Conservation (phyloP, 92 coral and sea anemone genomes). For the Phenganax stokvisi region DNA sequence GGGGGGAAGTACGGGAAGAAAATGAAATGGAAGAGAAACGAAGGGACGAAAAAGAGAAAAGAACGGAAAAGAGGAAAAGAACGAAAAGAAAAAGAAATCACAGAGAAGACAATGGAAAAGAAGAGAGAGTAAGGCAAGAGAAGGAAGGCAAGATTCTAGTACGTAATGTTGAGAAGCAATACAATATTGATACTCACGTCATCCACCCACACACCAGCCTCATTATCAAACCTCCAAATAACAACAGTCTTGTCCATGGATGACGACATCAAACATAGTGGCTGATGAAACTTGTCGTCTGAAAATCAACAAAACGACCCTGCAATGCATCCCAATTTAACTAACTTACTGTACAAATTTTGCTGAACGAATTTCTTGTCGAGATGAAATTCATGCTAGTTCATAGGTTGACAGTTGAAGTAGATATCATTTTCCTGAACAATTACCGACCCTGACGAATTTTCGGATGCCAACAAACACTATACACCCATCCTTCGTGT, state of each 20-base stretch:
- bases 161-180: too few species aligned
- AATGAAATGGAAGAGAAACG: too few species aligned
- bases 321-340: neutral
- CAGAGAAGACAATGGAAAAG: too few species aligned
- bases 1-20: too few species aligned
- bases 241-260: slow-evolving; percentile 91
- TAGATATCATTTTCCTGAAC: neutral
- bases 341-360: neutral
- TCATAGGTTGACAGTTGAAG: neutral
- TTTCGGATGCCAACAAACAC: slow-evolving; percentile 85
- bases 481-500: slow-evolving; percentile 89
- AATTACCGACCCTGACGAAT: slow-evolving; percentile 49
- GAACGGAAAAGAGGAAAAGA: too few species aligned
- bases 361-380: neutral
- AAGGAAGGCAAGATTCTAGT: too few species aligned
- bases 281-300: slow-evolving; percentile 53
- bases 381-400: too few species aligned
- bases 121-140: too few species aligned
- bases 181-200: slow-evolving; percentile 42
- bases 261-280: slow-evolving; percentile 77
- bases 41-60: too few species aligned
- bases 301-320: neutral
- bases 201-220: slow-evolving; percentile 91
- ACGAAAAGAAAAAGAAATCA: too few species aligned
- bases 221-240: slow-evolving; percentile 83